phyloP scores from a whole-genome alignment of 2,113 vertebrate genomes.

The Canis aureus region DNA sequence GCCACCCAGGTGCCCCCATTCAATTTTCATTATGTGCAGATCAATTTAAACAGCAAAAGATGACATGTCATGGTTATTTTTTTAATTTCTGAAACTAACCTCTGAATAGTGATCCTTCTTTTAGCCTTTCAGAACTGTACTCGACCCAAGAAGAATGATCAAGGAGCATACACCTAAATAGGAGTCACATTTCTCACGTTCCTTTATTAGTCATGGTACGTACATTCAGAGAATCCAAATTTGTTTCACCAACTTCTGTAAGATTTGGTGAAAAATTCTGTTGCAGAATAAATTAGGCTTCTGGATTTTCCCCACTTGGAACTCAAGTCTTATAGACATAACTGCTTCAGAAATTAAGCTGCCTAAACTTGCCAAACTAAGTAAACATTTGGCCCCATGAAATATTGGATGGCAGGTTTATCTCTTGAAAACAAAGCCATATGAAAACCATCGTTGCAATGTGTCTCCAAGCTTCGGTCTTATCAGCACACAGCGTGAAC shows the following conservation, averaged over 20 bases:
- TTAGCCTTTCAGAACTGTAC: slow-evolving; percentile 50
- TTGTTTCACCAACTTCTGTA: slow-evolving; percentile 35
- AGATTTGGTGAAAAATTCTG: slow-evolving; percentile 45
- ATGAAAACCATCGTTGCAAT: slow-evolving; percentile 52
- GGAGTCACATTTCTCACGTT: not conserved
- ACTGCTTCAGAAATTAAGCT: slow-evolving; percentile 69
- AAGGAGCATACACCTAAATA: not conserved
- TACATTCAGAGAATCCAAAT: slow-evolving; percentile 48
- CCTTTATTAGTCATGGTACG: slow-evolving; percentile 32
- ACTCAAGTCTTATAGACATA: not conserved
- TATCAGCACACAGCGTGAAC: slow-evolving; percentile 65
- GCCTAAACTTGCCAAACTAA: slow-evolving; percentile 60
- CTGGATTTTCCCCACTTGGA: slow-evolving; percentile 63
- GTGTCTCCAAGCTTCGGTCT: slow-evolving; percentile 66
- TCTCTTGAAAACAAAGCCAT: slow-evolving; percentile 81
- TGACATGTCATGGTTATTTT: not conserved
- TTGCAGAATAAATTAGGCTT: slow-evolving; percentile 52
- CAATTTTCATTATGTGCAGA: not conserved
- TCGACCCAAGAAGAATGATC: slow-evolving; percentile 9
- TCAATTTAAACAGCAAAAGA: not conserved
- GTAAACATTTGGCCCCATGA: slow-evolving; percentile 76
- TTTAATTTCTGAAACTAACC: slow-evolving; percentile 31
- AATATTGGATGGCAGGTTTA: slow-evolving; percentile 68
- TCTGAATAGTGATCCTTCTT: not conserved
- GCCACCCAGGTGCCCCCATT: not conserved